These are phyloP conservation scores for Apaloderma vittatum DNA, from an alignment of 2,113 vertebrate species.

Conservation along the genomic window DNA sequence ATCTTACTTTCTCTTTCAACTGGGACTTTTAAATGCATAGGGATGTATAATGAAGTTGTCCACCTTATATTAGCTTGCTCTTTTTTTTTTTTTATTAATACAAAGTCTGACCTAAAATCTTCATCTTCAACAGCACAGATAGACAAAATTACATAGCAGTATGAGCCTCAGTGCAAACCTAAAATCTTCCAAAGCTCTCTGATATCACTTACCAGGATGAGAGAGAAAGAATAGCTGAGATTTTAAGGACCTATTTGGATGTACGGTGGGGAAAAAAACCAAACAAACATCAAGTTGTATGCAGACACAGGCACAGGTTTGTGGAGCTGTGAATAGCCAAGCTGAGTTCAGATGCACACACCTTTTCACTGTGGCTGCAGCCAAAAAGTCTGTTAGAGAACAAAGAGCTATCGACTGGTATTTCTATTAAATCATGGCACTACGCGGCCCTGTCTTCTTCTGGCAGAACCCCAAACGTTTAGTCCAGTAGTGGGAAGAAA, in stretches of 20 bases:
- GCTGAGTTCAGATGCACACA: not conserved
- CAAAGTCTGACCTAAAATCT: conserved; percentile 15
- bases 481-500: not conserved
- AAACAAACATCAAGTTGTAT: not conserved
- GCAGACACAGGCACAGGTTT: not conserved
- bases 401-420: rapidly evolving
- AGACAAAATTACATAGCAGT: not conserved
- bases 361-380: not conserved
- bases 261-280: not conserved
- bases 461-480: not conserved
- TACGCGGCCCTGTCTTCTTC: not conserved
- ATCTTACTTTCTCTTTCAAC: conserved; percentile 55
- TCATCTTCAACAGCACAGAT: not conserved
- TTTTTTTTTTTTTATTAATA: not conserved
- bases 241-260: not conserved
- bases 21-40: conserved; percentile 19
- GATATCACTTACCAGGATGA: not conserved
- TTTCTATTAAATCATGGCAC: not conserved
- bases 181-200: conserved; percentile 1
- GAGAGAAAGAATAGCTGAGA: not conserved
- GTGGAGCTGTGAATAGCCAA: not conserved
- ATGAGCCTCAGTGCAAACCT: not conserved
- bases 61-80: not conserved
- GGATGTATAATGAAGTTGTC: conserved; percentile 10
- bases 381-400: not conserved